These are phyloP conservation scores for Stratiomys singularior DNA, from an alignment of 2,888 invertebrate genomes.

Conservation along the genomic window DNA sequence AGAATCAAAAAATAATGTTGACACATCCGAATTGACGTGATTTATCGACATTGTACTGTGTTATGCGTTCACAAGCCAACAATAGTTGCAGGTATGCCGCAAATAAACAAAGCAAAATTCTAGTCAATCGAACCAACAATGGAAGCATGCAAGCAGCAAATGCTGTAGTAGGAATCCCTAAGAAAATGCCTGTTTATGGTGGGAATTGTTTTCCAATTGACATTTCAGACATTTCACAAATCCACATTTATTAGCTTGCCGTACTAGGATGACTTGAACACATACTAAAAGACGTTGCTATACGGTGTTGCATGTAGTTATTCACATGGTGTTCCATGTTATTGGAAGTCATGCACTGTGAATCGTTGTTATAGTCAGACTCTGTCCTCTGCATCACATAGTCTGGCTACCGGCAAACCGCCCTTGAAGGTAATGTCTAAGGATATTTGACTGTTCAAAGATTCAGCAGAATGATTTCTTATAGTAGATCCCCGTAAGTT, in stretches of 20 bases:
- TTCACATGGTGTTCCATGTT: not conserved
- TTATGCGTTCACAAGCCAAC: no score
- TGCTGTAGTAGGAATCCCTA: not conserved
- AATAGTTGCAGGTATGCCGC: not conserved
- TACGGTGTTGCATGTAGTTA: not conserved
- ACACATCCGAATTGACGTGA: no score
- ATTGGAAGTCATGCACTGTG: slow-evolving; percentile 20
- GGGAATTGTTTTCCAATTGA: slow-evolving; percentile 45
- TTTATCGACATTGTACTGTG: no score
- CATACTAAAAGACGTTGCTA: not conserved
- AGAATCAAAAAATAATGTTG: no score
- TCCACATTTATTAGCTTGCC: slow-evolving; percentile 21
- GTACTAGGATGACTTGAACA: slow-evolving; percentile 12
- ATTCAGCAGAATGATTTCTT: slow-evolving; percentile 14
- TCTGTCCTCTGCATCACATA: no score
- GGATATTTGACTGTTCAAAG: slow-evolving; percentile 25
- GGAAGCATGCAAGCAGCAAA: not conserved
- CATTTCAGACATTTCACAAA: slow-evolving; percentile 39
- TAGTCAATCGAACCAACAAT: slow-evolving; percentile 44
- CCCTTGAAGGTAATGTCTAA: slow-evolving; percentile 23
- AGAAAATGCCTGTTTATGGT: slow-evolving; percentile 40
- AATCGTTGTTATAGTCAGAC: not conserved
- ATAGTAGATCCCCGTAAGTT: not conserved
- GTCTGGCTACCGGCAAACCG: not conserved
- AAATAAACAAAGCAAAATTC: not conserved